Evolutionary conservation across 2,797 vertebrate genomes (phyloP), one percentile per base, ranked within the genome.

Genomic region (Erethizon dorsatum): DNA sequence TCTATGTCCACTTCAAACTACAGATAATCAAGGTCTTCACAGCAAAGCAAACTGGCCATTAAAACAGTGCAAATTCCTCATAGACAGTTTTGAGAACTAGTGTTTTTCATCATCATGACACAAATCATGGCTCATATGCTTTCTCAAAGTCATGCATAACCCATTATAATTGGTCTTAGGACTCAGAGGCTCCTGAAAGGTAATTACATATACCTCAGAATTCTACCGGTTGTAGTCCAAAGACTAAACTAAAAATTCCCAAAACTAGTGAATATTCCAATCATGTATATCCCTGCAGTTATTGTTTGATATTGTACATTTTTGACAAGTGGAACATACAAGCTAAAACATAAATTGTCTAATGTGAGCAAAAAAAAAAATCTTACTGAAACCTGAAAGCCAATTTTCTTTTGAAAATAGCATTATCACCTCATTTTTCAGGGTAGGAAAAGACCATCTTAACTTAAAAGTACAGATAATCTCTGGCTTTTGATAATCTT

Each of bases 381-480:
- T 67, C 14, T 57, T 91, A 94, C 3, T 7, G 18, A 5, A 96
- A 88, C 47, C 9, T 77, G 6, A 20, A 95, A 89, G 69, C 6
- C 18, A 50, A 83, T 94, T 91, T 94, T 28, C 6, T 92, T 90
- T 89, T 61, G 92, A 88, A 73, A 96, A 73, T 59, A 92, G 83
- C 28, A 95, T 6, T 52, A 52, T 85, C 37, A 83, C 13, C 8
- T 61, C 14, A 0, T 75, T n/a, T 96, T 91, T 54, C 12, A 4
- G 6, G 24, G 47, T 80, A 54, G 9, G 24, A 57, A 94, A 56
- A 20, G 15, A 6, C 31, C 0, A 54, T 85, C 45, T 37, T 89
- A 61, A 69, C 56, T 83, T 65, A 91, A 86, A 94, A 84, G 83
- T 41, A 86, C 22, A 65, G 10, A 88, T 83, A 77, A 85, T 92